Percentiles rank a stretch among this genome's conserved stretches.
Evolutionary conservation across 2,113 vertebrate genomes (phyloP).

Genomic region (Salvelinus alpinus): DNA sequence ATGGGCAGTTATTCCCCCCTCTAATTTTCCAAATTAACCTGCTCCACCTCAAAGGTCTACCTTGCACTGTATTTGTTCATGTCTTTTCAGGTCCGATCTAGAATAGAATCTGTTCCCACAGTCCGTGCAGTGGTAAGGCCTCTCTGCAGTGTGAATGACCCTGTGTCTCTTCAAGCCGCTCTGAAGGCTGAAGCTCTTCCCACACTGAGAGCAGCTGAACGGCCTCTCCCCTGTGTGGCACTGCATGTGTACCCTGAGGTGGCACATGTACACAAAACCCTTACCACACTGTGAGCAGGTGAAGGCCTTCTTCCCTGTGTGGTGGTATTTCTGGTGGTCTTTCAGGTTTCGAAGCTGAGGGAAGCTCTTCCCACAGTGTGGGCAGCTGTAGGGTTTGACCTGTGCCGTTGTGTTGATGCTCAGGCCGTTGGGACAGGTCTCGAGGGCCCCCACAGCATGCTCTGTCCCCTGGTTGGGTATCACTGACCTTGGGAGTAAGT

Average conservation of each 20-base stretch:
- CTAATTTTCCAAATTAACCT: not conserved
- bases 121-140: not conserved
- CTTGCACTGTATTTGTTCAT: slow-evolving; percentile 12
- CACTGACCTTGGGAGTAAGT: not conserved
- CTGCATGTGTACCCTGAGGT: too few species aligned
- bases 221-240: too few species aligned
- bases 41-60: not conserved
- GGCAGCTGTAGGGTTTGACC: not conserved
- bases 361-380: not conserved
- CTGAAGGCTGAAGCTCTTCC: too few species aligned
- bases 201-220: too few species aligned
- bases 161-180: too few species aligned
- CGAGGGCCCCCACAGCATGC: slow-evolving; percentile 25
- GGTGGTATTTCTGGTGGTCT: not conserved
- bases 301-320: not conserved
- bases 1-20: not conserved
- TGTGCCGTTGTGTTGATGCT: too few species aligned
- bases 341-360: not conserved
- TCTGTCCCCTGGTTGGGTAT: slow-evolving; percentile 25
- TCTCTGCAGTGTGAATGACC: not conserved
- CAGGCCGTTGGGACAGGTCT: not conserved
- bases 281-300: not conserved
- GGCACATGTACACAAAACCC: too few species aligned
- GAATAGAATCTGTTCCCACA: slow-evolving; percentile 11
- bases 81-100: slow-evolving; percentile 14